Percentiles rank a stretch among this genome's conserved stretches.
These are phyloP conservation scores for Eupithecia insigniata DNA, from an alignment of 2,888 invertebrate genomes.

Conservation along the genomic window DNA sequence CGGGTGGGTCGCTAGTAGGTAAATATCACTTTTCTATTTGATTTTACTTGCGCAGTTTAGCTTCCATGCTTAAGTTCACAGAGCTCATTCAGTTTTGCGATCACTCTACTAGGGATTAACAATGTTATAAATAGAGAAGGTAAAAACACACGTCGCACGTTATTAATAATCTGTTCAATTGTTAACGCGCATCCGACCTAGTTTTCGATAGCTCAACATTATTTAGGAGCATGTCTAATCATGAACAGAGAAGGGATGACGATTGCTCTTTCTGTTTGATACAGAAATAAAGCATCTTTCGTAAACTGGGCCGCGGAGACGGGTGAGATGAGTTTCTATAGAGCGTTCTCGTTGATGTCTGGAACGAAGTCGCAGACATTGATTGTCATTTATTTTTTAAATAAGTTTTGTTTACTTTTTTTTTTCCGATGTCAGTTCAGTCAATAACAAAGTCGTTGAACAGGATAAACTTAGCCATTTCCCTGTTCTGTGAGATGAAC, in stretches of 20 bases:
- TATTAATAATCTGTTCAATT: neutral
- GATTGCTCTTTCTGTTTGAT: neutral
- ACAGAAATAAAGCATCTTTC: slow-evolving; percentile 10
- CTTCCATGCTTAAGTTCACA: no score
- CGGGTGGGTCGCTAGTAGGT: no score
- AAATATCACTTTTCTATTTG: no score
- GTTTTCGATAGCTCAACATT: neutral
- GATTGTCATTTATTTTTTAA: neutral
- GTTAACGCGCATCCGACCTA: neutral
- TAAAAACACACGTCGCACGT: neutral
- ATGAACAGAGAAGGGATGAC: neutral
- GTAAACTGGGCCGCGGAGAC: neutral
- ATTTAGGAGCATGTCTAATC: slow-evolving; percentile 7
- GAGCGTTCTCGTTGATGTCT: slow-evolving; percentile 6
- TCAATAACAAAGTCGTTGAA: neutral
- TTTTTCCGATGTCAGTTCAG: neutral
- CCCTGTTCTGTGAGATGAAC: neutral
- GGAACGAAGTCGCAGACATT: neutral
- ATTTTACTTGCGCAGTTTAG: no score
- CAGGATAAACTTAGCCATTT: neutral
- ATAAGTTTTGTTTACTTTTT: neutral
- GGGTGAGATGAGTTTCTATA: neutral
- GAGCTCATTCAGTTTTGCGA: no score
- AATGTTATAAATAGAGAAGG: neutral
- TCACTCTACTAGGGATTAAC: neutral